Conservation (phyloP, 2,888 invertebrate species). For the Cephus pulcher region DNA sequence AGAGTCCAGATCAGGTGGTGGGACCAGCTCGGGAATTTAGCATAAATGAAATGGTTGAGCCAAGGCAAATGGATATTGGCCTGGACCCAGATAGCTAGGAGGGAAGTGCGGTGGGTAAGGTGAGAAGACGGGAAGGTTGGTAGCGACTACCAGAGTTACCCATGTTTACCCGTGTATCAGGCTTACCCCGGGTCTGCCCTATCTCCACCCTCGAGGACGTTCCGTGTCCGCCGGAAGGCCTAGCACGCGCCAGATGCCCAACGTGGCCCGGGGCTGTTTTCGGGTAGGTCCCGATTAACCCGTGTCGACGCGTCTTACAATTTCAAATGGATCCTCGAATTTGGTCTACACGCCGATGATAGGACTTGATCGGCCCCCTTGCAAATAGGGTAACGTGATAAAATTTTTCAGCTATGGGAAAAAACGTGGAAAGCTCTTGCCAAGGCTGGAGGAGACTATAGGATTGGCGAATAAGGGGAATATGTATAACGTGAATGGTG, state of each 20-base stretch:
- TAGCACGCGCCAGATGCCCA: background rate
- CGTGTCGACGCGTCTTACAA: background rate
- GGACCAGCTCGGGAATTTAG: conserved; percentile 9
- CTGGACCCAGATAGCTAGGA: background rate
- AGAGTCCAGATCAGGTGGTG: background rate
- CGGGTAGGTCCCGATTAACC: background rate
- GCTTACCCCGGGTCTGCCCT: background rate
- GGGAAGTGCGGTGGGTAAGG: background rate
- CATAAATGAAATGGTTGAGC: conserved; percentile 31
- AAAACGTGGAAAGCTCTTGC: background rate
- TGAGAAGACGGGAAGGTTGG: background rate
- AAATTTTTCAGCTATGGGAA: background rate
- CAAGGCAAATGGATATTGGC: conserved; percentile 32
- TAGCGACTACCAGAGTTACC: background rate
- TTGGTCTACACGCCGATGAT: background rate
- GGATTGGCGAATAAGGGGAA: background rate
- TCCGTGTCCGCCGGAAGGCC: background rate
- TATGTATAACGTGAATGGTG: background rate
- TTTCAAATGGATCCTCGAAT: background rate
- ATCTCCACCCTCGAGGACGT: background rate
- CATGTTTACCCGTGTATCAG: conserved; percentile 14
- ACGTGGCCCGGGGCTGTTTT: background rate
- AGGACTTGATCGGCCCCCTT: background rate
- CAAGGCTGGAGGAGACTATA: background rate
- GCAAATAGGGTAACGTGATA: too few relatives aligned